Evolutionary conservation across 2,797 vertebrate species (phyloP).

Genomic region (Sebastes reedi): DNA sequence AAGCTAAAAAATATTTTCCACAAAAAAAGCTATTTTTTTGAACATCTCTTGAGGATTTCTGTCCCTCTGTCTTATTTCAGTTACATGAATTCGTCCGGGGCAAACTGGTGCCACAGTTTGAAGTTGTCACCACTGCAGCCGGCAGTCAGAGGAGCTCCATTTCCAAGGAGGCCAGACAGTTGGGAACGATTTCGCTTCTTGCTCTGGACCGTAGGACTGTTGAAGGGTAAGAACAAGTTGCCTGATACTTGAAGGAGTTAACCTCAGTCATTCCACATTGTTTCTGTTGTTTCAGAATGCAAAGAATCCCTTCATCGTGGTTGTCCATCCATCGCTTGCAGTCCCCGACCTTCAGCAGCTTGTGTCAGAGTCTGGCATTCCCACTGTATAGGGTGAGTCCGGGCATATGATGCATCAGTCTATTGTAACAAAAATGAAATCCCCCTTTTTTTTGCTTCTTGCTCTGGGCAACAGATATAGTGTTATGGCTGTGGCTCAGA

Average conservation of each 20-base stretch:
- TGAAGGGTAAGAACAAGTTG: conserved; percentile 69
- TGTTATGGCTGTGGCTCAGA: no score
- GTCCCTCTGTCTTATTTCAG: conserved; percentile 54
- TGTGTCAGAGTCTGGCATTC: conserved; percentile 76
- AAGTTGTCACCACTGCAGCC: conserved; percentile 61
- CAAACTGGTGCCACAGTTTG: conserved; percentile 72
- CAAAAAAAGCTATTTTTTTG: not conserved
- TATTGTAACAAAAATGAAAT: not conserved
- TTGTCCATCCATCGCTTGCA: conserved; percentile 82
- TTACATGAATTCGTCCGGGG: conserved; percentile 71
- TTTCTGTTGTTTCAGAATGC: conserved; percentile 48
- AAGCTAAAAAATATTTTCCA: not conserved
- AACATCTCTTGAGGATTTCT: not conserved
- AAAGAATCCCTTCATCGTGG: conserved; percentile 72
- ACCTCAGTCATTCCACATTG: not conserved
- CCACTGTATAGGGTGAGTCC: conserved; percentile 80
- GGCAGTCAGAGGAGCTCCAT: conserved; percentile 74
- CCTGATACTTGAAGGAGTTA: not conserved
- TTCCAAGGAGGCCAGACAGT: conserved; percentile 79
- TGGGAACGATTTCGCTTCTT: conserved; percentile 75
- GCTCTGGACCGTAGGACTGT: conserved; percentile 77
- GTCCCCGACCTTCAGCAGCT: conserved; percentile 65
- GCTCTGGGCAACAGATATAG: no score
- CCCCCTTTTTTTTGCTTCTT: not conserved
- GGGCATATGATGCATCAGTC: not conserved